phyloP scores from a whole-genome alignment of 2,888 invertebrate genomes.

The Ochlodes sylvanus region DNA sequence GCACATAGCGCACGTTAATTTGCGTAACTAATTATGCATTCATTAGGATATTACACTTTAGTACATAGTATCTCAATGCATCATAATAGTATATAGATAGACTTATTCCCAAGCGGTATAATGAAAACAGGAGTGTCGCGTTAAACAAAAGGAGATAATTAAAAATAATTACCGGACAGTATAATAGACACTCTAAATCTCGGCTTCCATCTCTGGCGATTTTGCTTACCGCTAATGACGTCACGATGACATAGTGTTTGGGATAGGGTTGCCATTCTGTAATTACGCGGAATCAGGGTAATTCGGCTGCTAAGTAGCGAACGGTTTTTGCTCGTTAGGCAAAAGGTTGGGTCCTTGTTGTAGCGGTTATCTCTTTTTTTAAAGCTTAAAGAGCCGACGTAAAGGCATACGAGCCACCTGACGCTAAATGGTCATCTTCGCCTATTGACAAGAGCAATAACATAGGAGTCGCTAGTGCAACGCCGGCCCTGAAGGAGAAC shows the following conservation, averaged over 20 bases:
- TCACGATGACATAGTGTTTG: slow-evolving; percentile 79
- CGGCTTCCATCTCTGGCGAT: slow-evolving; percentile 59
- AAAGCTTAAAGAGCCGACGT: too few relatives aligned
- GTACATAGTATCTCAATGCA: too few relatives aligned
- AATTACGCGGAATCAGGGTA: slow-evolving; percentile 81
- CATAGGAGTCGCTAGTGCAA: too few relatives aligned
- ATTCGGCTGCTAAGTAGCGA: slow-evolving; percentile 69
- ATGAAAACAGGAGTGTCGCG: background rate
- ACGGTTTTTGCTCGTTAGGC: slow-evolving; percentile 78
- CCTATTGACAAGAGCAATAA: too few relatives aligned
- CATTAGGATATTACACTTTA: too few relatives aligned
- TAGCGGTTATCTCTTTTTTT: slow-evolving; percentile 5
- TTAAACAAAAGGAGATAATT: slow-evolving; percentile 18
- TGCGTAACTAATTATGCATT: too few relatives aligned
- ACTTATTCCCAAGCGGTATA: too few relatives aligned
- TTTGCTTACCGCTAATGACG: slow-evolving; percentile 79
- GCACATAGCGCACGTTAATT: too few relatives aligned
- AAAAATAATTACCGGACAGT: slow-evolving; percentile 26
- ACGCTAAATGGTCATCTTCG: too few relatives aligned
- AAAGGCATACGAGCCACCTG: too few relatives aligned
- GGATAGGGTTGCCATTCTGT: slow-evolving; percentile 69
- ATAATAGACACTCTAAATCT: slow-evolving; percentile 32
- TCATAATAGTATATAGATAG: too few relatives aligned
- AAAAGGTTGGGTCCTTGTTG: slow-evolving; percentile 27
- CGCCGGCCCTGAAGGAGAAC: too few relatives aligned